Evolutionary conservation across 2,797 vertebrate genomes (phyloP).

Genomic region (Molossus alvarezi): DNA sequence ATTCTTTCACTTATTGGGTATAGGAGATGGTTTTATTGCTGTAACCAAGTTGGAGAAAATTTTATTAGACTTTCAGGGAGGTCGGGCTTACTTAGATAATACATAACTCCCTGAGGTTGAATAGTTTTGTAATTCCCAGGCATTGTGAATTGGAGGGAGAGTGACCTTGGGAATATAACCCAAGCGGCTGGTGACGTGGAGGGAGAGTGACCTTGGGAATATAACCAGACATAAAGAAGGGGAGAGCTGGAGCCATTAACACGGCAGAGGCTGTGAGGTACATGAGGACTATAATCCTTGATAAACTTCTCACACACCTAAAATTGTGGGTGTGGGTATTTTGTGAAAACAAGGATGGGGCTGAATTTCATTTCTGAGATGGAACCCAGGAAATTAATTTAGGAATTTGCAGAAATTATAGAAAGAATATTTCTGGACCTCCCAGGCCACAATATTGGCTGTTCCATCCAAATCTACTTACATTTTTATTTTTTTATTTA

Average conservation of each 20-base stretch:
- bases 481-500: too few species aligned
- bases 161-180: neutral
- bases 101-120: neutral
- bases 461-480: slow-evolving; percentile 27
- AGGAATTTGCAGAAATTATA: neutral
- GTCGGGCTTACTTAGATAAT: neutral
- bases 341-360: neutral
- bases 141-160: neutral
- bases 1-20: neutral
- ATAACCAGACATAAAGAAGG: neutral
- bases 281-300: neutral
- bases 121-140: neutral
- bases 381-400: neutral
- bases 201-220: neutral
- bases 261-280: neutral
- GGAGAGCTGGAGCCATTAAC: neutral
- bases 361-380: slow-evolving; percentile 20
- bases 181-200: neutral
- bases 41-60: slow-evolving; percentile 11
- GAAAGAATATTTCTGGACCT: neutral
- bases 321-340: neutral
- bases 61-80: slow-evolving; percentile 57
- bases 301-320: neutral
- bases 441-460: neutral
- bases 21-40: slow-evolving; percentile 1